These are phyloP conservation scores for Kradibia gibbosae DNA, from an alignment of 1,140 invertebrate genomes.

Conservation along the genomic window DNA sequence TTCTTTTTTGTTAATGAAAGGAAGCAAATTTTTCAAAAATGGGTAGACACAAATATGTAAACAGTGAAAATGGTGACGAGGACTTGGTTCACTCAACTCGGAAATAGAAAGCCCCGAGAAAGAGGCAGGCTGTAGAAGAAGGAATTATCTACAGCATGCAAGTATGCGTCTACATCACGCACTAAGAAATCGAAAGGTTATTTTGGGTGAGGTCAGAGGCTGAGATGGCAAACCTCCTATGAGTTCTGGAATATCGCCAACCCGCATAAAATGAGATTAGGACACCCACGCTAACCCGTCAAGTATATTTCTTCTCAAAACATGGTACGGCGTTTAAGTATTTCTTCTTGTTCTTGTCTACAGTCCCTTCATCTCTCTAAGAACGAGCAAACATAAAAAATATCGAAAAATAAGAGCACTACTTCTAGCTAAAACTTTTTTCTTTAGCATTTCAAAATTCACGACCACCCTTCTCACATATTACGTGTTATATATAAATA, in stretches of 20 bases:
- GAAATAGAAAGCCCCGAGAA: conserved; percentile 57
- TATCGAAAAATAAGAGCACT: no score
- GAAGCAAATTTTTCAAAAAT: no score
- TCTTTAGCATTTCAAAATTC: no score
- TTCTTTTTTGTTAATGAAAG: no score
- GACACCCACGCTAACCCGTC: conserved; percentile 64
- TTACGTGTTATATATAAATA: no score
- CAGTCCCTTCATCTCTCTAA: no score
- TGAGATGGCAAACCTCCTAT: conserved; percentile 73
- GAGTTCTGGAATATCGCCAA: conserved; percentile 70
- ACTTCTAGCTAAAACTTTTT: no score
- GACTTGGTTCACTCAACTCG: conserved; percentile 46
- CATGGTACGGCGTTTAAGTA: conserved; percentile 18
- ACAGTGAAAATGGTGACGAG: no score
- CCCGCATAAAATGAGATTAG: conserved; percentile 51
- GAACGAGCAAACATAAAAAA: no score
- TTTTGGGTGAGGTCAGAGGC: conserved; percentile 74
- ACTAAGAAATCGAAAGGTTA: conserved; percentile 61
- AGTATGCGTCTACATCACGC: background rate
- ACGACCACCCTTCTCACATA: no score
- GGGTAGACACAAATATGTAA: no score
- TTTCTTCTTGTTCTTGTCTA: conserved; percentile 5
- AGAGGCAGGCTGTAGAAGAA: conserved; percentile 45
- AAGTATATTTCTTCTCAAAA: conserved; percentile 45
- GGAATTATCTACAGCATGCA: conserved; percentile 4